Evolutionary conservation across 2,888 invertebrate species (phyloP).

Genomic region (Rhingia campestris): DNA sequence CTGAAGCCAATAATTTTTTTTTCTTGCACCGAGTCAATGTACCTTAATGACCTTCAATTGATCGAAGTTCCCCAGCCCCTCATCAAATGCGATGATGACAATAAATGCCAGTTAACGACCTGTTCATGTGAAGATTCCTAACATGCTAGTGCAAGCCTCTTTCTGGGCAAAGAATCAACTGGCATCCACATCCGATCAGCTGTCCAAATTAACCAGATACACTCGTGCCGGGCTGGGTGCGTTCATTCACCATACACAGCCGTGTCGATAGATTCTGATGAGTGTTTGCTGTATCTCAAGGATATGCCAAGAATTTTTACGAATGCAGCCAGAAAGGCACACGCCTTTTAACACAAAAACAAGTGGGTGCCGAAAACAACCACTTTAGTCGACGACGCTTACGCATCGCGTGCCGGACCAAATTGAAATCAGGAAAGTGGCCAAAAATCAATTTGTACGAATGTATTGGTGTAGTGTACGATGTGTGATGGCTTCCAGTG

Average conservation of each 20-base stretch:
- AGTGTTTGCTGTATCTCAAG: constrained; percentile 45
- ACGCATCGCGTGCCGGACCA: constrained; percentile 62
- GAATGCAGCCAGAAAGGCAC: constrained; percentile 72
- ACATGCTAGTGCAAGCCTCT: constrained; percentile 37
- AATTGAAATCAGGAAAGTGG: constrained; percentile 70
- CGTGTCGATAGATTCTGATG: constrained; percentile 61
- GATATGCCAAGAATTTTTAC: constrained; percentile 70
- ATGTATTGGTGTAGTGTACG: constrained; percentile 41
- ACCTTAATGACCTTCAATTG: constrained; percentile 46
- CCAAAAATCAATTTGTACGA: constrained; percentile 45
- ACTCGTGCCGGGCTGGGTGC: constrained; percentile 31
- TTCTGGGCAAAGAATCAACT: constrained; percentile 70
- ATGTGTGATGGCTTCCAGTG: constrained; percentile 63
- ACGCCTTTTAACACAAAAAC: constrained; percentile 42
- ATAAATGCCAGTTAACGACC: constrained; percentile 59
- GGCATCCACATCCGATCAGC: constrained; percentile 62
- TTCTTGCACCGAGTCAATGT: constrained; percentile 42
- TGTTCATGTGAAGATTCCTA: constrained; percentile 42
- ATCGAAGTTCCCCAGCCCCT: constrained; percentile 38
- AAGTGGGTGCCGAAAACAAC: constrained; percentile 43
- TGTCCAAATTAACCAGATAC: constrained; percentile 43
- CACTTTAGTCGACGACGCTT: constrained; percentile 29
- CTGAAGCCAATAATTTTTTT: constrained; percentile 59
- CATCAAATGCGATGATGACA: constrained; percentile 34
- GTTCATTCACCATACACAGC: constrained; percentile 45